Percentiles rank a stretch among this genome's conserved stretches.
These are phyloP conservation scores for Bubo bubo DNA, from an alignment of 2,113 vertebrate genomes.

Conservation along the genomic window DNA sequence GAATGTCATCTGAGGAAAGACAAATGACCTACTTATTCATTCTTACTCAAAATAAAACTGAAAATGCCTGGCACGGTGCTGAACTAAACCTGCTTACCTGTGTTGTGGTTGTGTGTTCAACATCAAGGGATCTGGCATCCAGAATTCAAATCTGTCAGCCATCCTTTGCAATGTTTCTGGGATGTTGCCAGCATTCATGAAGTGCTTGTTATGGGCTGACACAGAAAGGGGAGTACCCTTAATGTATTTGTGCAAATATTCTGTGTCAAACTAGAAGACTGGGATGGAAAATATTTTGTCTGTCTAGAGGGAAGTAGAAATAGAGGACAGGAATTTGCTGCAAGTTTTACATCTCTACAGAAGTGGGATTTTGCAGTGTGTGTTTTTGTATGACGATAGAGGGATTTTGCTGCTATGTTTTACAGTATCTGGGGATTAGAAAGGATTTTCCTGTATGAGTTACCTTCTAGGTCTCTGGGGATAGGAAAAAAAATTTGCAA, in stretches of 20 bases:
- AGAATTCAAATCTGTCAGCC: not conserved
- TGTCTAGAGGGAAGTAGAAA: not conserved
- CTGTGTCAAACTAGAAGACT: not conserved
- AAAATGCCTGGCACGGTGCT: not conserved
- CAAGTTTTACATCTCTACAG: not conserved
- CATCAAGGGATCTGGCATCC: not conserved
- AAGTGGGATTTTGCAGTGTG: not conserved
- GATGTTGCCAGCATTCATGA: not conserved
- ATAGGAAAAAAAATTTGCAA: not conserved
- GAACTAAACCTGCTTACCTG: not conserved
- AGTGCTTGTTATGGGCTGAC: not conserved
- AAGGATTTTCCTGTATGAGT: not conserved
- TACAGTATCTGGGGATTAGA: not conserved
- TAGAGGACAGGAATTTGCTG: not conserved
- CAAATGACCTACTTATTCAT: constrained; percentile 23
- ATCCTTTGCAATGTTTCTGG: not conserved
- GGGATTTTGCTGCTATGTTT: not conserved
- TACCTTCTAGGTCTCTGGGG: not conserved
- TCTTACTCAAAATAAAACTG: not conserved
- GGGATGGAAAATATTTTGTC: not conserved
- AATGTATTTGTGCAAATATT: not conserved
- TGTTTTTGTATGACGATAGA: not conserved
- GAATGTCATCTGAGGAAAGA: constrained; percentile 39
- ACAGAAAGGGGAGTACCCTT: not conserved
- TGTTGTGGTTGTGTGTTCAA: not conserved